Percentiles rank a stretch among this genome's conserved stretches.
Conservation (phyloP, 2,113 vertebrate species). For the Ailuropoda melanoleuca region DNA sequence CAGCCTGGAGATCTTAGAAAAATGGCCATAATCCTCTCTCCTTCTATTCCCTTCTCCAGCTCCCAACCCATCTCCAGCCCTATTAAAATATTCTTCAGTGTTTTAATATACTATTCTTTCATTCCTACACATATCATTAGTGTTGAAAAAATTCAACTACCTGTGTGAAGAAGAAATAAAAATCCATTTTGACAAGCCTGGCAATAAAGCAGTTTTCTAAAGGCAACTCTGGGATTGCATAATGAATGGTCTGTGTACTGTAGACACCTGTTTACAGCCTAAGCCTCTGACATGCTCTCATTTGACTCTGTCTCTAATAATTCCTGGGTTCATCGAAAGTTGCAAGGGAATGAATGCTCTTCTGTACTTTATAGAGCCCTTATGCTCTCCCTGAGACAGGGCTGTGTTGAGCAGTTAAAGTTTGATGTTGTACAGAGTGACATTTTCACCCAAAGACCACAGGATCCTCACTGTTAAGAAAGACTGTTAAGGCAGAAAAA, state of each 20-base stretch:
- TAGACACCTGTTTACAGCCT: background rate
- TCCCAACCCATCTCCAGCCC: background rate
- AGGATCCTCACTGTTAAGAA: background rate
- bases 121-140: background rate
- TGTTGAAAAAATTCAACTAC: background rate
- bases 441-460: background rate
- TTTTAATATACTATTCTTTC: background rate
- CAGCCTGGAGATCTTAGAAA: background rate
- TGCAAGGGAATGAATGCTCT: background rate
- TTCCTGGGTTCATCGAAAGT: background rate
- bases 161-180: background rate
- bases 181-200: background rate
- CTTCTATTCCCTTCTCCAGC: background rate
- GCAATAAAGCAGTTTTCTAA: background rate
- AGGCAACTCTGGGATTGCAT: background rate
- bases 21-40: background rate
- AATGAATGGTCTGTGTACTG: background rate
- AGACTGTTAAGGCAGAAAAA: rapidly evolving
- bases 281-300: background rate
- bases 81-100: background rate
- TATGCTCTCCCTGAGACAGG: background rate
- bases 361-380: background rate
- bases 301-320: background rate
- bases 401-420: background rate
- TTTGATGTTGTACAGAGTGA: background rate